A percentile compares a stretch with the other conserved stretches of the same genome.
Conservation (phyloP, 2,888 invertebrate genomes). For the Busseola fusca region DNA sequence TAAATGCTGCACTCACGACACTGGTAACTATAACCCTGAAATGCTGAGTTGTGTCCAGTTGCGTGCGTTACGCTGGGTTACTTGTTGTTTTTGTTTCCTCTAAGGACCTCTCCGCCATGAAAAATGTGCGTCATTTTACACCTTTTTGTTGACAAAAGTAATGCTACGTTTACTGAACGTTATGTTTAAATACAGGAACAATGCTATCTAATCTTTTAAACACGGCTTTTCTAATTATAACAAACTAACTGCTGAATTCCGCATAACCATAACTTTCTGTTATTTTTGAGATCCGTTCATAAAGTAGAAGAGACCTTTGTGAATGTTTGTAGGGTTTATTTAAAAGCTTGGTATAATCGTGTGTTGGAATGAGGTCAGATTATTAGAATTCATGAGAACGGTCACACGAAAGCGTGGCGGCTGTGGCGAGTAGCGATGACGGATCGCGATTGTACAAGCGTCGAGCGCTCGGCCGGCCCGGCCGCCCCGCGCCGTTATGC, state of each 20-base stretch:
- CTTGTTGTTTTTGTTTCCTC: conserved; percentile 29
- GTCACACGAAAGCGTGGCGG: conserved; percentile 68
- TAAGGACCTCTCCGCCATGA: conserved; percentile 33
- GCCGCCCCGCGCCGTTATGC: conserved; percentile 54
- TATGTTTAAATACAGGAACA: conserved; percentile 4
- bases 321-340: conserved; percentile 66
- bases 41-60: conserved; percentile 27
- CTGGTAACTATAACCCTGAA: conserved; percentile 55
- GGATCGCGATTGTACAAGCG: conserved; percentile 68
- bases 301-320: conserved; percentile 44
- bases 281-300: conserved; percentile 43
- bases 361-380: conserved; percentile 69
- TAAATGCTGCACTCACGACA: conserved; percentile 73
- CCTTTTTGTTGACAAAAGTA: conserved; percentile 47
- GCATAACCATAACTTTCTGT: conserved; percentile 38
- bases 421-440: conserved; percentile 59
- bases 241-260: conserved; percentile 7
- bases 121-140: conserved; percentile 48
- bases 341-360: conserved; percentile 68
- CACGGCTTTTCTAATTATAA: conserved; percentile 14
- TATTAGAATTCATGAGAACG: conserved; percentile 73
- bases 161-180: conserved; percentile 22
- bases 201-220: conserved; percentile 19
- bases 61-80: conserved; percentile 33
- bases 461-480: conserved; percentile 16